Conservation (phyloP, 2,888 invertebrate species). For the Callyntrura guangdongensis region DNA sequence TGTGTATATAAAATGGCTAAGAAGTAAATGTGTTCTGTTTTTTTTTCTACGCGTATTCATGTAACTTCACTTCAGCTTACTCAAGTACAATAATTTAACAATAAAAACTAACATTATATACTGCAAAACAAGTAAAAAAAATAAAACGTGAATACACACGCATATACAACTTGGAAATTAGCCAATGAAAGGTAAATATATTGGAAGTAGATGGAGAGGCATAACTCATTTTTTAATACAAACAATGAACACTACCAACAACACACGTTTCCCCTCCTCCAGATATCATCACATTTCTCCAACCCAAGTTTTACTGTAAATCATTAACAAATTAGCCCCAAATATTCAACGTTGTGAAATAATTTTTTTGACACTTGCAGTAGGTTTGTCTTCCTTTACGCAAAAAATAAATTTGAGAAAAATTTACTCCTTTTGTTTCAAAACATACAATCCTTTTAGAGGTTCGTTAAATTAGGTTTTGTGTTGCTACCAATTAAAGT, state of each 20-base stretch:
- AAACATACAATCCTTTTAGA: neutral
- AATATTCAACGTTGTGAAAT: neutral
- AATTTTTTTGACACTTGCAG: conserved; percentile 16
- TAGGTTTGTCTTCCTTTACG: neutral
- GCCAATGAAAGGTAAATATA: conserved; percentile 42
- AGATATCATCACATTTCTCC: conserved; percentile 29
- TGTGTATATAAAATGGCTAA: neutral
- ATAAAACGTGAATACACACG: no score
- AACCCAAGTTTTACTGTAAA: conserved; percentile 6
- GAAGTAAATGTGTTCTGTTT: conserved; percentile 10
- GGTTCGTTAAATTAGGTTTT: neutral
- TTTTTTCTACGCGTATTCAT: conserved; percentile 29
- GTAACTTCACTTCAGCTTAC: conserved; percentile 55
- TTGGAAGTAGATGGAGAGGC: neutral
- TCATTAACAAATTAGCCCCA: conserved; percentile 31
- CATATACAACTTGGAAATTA: conserved; percentile 87
- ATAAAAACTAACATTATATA: conserved; percentile 71
- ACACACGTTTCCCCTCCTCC: conserved; percentile 40
- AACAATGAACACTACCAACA: conserved; percentile 46
- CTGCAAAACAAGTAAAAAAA: no score
- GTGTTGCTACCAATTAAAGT: conserved; percentile 37
- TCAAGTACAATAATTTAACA: conserved; percentile 68
- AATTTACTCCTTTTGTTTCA: neutral
- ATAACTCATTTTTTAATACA: conserved; percentile 42
- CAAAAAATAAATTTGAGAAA: neutral